These are phyloP conservation scores for Pteruthius melanotis DNA, from an alignment of 2,113 vertebrate species.

Conservation along the genomic window DNA sequence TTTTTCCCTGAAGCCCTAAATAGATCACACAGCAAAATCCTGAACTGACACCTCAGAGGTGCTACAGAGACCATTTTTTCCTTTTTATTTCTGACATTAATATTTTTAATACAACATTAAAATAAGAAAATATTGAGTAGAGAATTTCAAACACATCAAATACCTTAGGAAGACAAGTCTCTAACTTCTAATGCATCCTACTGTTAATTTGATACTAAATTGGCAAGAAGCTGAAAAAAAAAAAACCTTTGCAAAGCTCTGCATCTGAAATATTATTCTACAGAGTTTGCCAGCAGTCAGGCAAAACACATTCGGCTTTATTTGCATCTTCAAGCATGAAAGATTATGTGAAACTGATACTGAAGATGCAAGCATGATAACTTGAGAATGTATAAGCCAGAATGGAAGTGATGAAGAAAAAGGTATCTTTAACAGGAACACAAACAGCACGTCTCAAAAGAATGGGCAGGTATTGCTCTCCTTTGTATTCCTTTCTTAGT, in stretches of 20 bases:
- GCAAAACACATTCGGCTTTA: not conserved
- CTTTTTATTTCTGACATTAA: constrained; percentile 9
- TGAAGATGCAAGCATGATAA: not conserved
- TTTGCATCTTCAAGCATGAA: constrained; percentile 5
- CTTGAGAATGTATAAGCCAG: not conserved
- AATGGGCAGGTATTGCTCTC: not conserved
- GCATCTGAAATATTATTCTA: not conserved
- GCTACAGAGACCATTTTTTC: not conserved
- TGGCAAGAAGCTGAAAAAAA: not conserved
- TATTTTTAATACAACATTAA: constrained; percentile 41
- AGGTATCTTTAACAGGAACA: not conserved
- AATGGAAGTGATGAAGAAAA: not conserved
- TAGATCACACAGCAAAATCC: constrained; percentile 54
- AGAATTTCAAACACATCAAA: not conserved
- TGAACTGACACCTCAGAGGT: constrained; percentile 25
- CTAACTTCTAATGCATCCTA: not conserved
- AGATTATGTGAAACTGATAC: not conserved
- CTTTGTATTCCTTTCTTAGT: not conserved
- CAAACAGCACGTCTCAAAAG: not conserved
- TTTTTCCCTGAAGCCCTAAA: constrained; percentile 17
- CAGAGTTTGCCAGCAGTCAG: not conserved
- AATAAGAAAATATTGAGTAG: not conserved
- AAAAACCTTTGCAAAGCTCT: not conserved
- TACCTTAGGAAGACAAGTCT: not conserved
- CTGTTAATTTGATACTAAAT: not conserved